Evolutionary conservation across 2,113 vertebrate species (phyloP).

Genomic region (Ardeotis arabs): DNA sequence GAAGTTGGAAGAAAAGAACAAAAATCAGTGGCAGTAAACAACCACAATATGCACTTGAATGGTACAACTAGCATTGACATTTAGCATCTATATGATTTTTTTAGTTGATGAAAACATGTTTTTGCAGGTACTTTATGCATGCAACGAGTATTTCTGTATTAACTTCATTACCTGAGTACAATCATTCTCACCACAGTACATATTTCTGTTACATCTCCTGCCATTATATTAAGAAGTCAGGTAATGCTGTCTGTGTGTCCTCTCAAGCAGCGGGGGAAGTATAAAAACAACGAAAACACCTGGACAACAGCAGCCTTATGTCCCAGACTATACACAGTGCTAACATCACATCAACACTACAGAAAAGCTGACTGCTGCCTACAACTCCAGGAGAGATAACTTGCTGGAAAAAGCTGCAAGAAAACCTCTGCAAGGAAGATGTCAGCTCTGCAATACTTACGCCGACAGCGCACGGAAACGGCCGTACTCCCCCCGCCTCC

Average conservation of each 20-base stretch:
- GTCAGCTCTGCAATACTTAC: background rate
- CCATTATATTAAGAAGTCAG: background rate
- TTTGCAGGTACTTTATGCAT: background rate
- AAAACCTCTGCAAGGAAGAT: background rate
- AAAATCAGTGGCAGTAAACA: background rate
- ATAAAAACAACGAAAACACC: background rate
- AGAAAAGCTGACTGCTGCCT: background rate
- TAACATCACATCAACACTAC: background rate
- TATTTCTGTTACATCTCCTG: background rate
- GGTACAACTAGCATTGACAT: accelerated
- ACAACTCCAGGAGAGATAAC: background rate
- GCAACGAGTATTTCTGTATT: background rate
- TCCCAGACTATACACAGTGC: background rate
- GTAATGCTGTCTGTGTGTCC: background rate
- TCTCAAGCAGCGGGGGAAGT: accelerated
- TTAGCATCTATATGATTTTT: background rate
- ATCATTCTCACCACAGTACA: accelerated
- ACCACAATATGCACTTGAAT: accelerated
- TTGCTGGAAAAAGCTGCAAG: background rate
- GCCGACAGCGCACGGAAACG: accelerated
- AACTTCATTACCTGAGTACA: background rate
- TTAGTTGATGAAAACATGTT: background rate
- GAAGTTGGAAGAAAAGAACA: background rate
- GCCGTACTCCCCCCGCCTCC: accelerated
- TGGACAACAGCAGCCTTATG: accelerated